These are phyloP conservation scores for Pangasius macronema DNA, from an alignment of 2,797 vertebrate genomes.

Conservation along the genomic window DNA sequence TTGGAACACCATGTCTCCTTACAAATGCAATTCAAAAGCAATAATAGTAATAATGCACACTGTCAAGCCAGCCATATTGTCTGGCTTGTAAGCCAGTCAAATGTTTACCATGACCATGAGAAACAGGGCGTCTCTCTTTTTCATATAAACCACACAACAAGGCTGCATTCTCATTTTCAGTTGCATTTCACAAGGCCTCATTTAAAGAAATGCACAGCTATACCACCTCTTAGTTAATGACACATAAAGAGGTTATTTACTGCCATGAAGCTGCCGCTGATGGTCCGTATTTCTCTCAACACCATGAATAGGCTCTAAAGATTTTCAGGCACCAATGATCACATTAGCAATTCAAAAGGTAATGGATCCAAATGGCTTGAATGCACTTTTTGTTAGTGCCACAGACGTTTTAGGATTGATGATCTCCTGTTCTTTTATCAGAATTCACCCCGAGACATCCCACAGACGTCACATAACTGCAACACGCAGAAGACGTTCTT, in stretches of 20 bases:
- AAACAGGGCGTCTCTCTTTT: conserved; percentile 7
- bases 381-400: conserved; percentile 42
- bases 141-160: background rate
- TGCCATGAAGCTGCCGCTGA: conserved; percentile 12
- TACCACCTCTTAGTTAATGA: background rate
- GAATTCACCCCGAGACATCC: background rate
- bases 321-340: conserved; percentile 26
- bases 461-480: background rate
- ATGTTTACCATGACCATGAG: conserved; percentile 11
- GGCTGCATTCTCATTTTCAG: background rate
- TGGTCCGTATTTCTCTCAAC: conserved; percentile 19
- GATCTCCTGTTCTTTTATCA: conserved; percentile 20
- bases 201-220: background rate
- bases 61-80: too few species aligned
- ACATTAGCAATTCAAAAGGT: conserved; percentile 55
- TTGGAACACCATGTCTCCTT: conserved; percentile 13
- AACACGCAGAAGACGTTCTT: background rate
- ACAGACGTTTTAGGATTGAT: conserved; percentile 25
- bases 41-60: background rate
- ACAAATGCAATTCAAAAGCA: conserved; percentile 7
- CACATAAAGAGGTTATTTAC: conserved; percentile 37
- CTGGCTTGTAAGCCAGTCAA: conserved; percentile 10
- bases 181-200: background rate
- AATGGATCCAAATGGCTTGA: conserved; percentile 46
- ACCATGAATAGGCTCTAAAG: conserved; percentile 41